Percentiles rank a stretch among this genome's conserved stretches.
Conservation (phyloP, 2,113 vertebrate genomes). For the Sceloporus undulatus region DNA sequence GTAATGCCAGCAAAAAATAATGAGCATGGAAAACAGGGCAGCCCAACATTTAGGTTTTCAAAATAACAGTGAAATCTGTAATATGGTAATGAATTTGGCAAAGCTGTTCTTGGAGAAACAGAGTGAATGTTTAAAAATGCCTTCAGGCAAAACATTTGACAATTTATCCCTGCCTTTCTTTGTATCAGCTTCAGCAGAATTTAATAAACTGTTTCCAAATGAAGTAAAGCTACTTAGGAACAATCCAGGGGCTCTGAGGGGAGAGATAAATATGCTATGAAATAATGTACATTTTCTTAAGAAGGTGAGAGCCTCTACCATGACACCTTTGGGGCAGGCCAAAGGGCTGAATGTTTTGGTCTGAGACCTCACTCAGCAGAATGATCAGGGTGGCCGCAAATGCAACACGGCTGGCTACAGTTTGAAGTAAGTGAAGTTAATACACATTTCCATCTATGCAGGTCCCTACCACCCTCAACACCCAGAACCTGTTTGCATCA, state of each 20-base stretch:
- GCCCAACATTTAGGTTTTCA: slow-evolving; percentile 54
- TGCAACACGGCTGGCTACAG: too few relatives aligned
- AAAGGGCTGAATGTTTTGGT: too few relatives aligned
- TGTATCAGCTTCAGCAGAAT: background rate
- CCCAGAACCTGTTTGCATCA: background rate
- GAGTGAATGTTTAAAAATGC: slow-evolving; percentile 34
- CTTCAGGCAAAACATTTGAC: slow-evolving; percentile 44
- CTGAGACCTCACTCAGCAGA: background rate
- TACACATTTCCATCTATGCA: too few relatives aligned
- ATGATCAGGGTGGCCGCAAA: background rate
- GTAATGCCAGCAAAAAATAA: background rate
- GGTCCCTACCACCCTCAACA: background rate
- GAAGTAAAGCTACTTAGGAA: background rate
- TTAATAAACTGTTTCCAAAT: slow-evolving; percentile 6
- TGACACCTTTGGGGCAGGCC: too few relatives aligned
- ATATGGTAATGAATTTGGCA: slow-evolving; percentile 35
- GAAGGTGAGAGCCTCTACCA: background rate
- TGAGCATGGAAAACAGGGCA: background rate
- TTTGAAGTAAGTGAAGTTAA: too few relatives aligned
- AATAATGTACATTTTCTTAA: background rate
- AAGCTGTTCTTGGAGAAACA: slow-evolving; percentile 10
- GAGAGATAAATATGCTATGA: background rate
- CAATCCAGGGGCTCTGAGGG: background rate
- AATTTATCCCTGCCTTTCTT: slow-evolving; percentile 52
- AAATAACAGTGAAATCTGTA: slow-evolving; percentile 50